phyloP scores from a whole-genome alignment of 2,113 vertebrate genomes.

The Uropsilus gracilis region DNA sequence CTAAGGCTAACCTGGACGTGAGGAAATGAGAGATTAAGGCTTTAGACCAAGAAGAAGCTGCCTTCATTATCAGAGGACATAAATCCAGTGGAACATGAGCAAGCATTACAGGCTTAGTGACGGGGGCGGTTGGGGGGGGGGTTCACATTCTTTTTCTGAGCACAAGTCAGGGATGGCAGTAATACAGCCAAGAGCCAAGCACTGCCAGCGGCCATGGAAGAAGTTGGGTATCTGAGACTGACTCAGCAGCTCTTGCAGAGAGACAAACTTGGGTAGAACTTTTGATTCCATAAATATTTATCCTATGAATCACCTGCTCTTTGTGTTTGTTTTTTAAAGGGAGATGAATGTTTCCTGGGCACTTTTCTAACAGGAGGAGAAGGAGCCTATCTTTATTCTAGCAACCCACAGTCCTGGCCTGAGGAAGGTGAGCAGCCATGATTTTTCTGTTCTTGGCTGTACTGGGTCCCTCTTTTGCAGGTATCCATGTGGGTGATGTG shows the following conservation, averaged over 20 bases:
- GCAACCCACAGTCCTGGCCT: slow-evolving; percentile 87
- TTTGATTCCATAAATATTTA: slow-evolving; percentile 33
- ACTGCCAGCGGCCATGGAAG: not conserved
- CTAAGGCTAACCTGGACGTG: not conserved
- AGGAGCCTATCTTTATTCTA: slow-evolving; percentile 89
- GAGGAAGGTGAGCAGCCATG: slow-evolving; percentile 90
- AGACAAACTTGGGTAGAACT: not conserved
- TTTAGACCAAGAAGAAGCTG: not conserved
- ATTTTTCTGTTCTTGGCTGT: slow-evolving; percentile 3
- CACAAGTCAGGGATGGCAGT: not conserved
- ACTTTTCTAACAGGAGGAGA: slow-evolving; percentile 89
- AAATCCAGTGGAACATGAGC: not conserved
- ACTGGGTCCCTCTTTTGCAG: slow-evolving; percentile 1
- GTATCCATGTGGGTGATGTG: not conserved
- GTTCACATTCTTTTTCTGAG: slow-evolving; percentile 2
- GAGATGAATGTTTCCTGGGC: slow-evolving; percentile 90
- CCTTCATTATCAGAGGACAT: not conserved
- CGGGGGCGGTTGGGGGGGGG: no score
- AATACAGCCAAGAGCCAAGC: not conserved
- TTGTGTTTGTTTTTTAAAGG: slow-evolving; percentile 79
- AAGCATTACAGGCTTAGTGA: not conserved
- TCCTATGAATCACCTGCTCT: not conserved
- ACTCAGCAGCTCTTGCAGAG: slow-evolving; percentile 22
- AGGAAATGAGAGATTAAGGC: not conserved
- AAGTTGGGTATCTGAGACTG: not conserved